A percentile compares a stretch with the other conserved stretches of the same genome.
These are phyloP conservation scores for Nipponia nippon DNA, from an alignment of 2,113 vertebrate genomes.

Conservation along the genomic window DNA sequence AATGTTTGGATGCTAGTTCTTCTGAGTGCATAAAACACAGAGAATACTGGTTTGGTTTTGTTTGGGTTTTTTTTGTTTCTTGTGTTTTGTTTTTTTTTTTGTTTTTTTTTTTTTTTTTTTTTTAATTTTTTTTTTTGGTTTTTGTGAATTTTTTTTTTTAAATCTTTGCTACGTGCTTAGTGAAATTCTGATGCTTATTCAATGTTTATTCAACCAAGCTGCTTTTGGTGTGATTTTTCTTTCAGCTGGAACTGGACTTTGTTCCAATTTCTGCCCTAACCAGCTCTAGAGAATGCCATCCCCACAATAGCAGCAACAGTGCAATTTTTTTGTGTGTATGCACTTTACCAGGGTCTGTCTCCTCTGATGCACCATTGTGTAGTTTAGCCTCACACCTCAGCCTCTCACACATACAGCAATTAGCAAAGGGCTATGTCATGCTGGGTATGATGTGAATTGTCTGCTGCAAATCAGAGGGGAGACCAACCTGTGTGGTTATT, in stretches of 20 bases:
- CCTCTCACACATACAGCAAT: background rate
- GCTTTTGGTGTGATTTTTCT: background rate
- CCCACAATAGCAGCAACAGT: background rate
- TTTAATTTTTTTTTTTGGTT: background rate
- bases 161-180: background rate
- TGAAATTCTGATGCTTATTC: background rate
- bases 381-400: background rate
- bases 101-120: background rate
- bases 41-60: background rate
- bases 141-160: too few species aligned
- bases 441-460: background rate
- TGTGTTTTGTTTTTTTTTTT: too few species aligned
- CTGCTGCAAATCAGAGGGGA: background rate
- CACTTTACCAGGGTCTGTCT: background rate
- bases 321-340: fast-evolving
- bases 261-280: background rate
- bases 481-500: background rate
- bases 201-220: background rate
- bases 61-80: too few species aligned
- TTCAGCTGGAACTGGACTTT: background rate
- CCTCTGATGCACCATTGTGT: background rate
- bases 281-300: background rate
- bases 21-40: background rate
- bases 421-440: background rate
- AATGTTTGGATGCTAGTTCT: background rate